phyloP scores from a whole-genome alignment of 2,797 vertebrate species.

The Sebastes kiyomatsui region DNA sequence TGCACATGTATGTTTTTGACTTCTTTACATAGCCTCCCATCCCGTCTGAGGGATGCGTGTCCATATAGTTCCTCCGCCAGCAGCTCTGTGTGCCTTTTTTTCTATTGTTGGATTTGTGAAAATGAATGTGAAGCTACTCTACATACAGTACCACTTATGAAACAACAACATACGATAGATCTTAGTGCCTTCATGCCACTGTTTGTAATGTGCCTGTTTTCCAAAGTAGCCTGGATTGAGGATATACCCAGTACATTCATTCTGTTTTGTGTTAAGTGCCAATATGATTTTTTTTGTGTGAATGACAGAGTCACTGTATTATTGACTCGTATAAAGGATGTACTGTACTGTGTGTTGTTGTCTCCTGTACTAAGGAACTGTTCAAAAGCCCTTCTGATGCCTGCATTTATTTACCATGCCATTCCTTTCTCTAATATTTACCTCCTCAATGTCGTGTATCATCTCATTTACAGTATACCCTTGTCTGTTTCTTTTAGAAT shows the following conservation, averaged over 20 bases:
- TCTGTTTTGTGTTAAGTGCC: constrained; percentile 46
- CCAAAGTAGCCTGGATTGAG: constrained; percentile 61
- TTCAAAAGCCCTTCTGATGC: constrained; percentile 62
- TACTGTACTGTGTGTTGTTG: constrained; percentile 74
- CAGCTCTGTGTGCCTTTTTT: constrained; percentile 35
- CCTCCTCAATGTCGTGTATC: constrained; percentile 73
- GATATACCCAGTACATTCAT: constrained; percentile 60
- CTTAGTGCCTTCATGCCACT: constrained; percentile 45
- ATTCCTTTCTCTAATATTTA: constrained; percentile 80
- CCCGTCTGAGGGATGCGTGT: constrained; percentile 38
- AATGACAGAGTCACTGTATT: constrained; percentile 62
- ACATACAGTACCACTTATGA: constrained; percentile 52
- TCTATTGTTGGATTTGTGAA: constrained; percentile 55
- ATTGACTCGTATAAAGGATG: constrained; percentile 55
- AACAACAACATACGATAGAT: constrained; percentile 42
- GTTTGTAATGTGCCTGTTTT: constrained; percentile 44
- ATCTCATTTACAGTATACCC: constrained; percentile 78
- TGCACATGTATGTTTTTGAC: constrained; percentile 67
- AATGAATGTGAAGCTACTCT: constrained; percentile 71
- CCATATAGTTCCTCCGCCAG: constrained; percentile 49
- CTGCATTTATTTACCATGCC: constrained; percentile 73
- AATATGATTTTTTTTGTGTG: constrained; percentile 65
- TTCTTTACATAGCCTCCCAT: constrained; percentile 34
- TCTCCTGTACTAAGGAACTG: constrained; percentile 73
- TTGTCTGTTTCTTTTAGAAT: constrained; percentile 82